These are phyloP conservation scores for Phocoena phocoena DNA, from an alignment of 2,113 vertebrate species.

Conservation along the genomic window DNA sequence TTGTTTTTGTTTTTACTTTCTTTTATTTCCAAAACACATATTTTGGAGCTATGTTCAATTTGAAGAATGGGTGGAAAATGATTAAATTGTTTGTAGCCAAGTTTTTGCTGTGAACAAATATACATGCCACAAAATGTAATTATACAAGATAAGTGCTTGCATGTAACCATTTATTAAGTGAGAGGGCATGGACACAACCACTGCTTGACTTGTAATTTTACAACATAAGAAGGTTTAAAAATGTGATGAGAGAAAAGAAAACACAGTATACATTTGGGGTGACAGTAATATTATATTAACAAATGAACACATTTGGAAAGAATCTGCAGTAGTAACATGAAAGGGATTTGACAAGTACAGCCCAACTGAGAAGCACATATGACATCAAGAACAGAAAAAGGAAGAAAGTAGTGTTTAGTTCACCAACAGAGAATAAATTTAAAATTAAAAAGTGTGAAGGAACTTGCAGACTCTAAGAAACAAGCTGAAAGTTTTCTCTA, in stretches of 20 bases:
- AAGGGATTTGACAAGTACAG: background rate
- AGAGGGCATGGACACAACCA: background rate
- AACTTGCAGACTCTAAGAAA: background rate
- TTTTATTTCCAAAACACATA: background rate
- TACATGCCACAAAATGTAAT: background rate
- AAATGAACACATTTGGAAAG: slow-evolving; percentile 10
- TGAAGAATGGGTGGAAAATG: background rate
- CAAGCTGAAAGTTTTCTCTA: background rate
- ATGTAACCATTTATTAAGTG: slow-evolving; percentile 34
- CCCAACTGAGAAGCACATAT: background rate
- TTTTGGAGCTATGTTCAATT: background rate
- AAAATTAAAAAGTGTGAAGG: background rate
- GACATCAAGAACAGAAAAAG: background rate
- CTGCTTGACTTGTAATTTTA: slow-evolving; percentile 36
- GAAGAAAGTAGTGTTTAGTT: background rate
- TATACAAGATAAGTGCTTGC: background rate
- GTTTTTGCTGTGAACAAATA: background rate
- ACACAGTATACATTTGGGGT: background rate
- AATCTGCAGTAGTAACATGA: background rate
- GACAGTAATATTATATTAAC: slow-evolving; percentile 22
- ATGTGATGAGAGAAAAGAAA: background rate
- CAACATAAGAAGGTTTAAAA: slow-evolving; percentile 34
- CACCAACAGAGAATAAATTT: slow-evolving; percentile 35
- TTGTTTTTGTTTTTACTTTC: background rate
- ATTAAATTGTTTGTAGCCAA: background rate